phyloP scores from a whole-genome alignment of 2,113 vertebrate genomes.

The Lipophrys pholis region DNA sequence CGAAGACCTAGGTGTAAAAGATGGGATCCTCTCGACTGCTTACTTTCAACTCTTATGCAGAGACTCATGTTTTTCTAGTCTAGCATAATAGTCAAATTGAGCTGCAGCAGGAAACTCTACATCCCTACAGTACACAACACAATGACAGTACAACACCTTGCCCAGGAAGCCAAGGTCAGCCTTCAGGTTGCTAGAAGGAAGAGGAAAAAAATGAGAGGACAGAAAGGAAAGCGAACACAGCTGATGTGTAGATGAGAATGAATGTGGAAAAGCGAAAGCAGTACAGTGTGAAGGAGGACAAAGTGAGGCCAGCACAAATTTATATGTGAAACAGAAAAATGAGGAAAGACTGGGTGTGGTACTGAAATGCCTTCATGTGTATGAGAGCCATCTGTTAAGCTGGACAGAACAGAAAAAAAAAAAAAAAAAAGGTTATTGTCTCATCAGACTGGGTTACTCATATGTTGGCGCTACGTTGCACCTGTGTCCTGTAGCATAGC shows the following conservation, averaged over 20 bases:
- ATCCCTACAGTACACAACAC: not conserved
- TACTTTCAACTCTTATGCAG: not conserved
- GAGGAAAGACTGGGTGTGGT: slow-evolving; percentile 46
- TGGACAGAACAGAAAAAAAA: slow-evolving; percentile 18
- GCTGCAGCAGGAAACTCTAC: not conserved
- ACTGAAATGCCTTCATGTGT: slow-evolving; percentile 58
- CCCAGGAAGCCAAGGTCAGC: not conserved
- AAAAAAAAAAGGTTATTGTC: slow-evolving; percentile 18
- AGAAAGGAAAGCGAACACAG: not conserved
- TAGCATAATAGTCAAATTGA: not conserved
- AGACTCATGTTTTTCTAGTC: not conserved
- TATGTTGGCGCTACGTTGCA: slow-evolving; percentile 1
- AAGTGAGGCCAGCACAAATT: not conserved
- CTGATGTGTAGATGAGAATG: not conserved
- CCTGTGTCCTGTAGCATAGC: not conserved
- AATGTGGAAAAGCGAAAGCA: not conserved
- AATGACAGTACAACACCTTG: not conserved
- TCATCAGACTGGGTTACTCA: slow-evolving; percentile 24
- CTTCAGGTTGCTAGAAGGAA: not conserved
- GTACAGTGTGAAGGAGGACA: not conserved
- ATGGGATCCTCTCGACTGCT: not conserved
- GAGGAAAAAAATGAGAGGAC: not conserved
- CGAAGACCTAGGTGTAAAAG: not conserved
- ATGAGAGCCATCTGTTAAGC: slow-evolving; percentile 60
- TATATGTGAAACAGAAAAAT: slow-evolving; percentile 16